A percentile compares a stretch with the other conserved stretches of the same genome.
These are phyloP conservation scores for Enteromius viviparus DNA, from an alignment of 2,797 vertebrate genomes.

Conservation along the genomic window DNA sequence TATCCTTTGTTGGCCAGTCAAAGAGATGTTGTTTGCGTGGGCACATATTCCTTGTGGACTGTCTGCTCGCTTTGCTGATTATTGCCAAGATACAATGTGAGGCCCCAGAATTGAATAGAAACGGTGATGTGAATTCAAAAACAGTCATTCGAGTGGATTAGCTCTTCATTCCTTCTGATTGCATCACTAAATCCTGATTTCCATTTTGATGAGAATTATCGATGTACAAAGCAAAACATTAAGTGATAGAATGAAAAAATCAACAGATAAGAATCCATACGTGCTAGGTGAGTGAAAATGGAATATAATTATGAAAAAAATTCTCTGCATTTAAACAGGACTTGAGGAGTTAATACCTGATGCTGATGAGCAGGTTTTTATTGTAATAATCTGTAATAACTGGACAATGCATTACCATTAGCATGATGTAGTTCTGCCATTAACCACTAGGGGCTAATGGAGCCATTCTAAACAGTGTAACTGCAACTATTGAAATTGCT, in stretches of 20 bases:
- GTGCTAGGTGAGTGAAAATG: background rate
- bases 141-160: conserved; percentile 54
- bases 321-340: conserved; percentile 1
- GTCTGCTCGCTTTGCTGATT: conserved; percentile 18
- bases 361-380: background rate
- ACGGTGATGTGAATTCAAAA: conserved; percentile 33
- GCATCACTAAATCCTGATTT: conserved; percentile 54
- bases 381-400: background rate
- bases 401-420: background rate
- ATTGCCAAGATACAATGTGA: conserved; percentile 45
- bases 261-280: conserved; percentile 7
- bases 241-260: conserved; percentile 29
- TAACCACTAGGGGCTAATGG: background rate
- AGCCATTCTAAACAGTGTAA: background rate
- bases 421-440: background rate
- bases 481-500: background rate
- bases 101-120: conserved; percentile 30
- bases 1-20: conserved; percentile 34
- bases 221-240: conserved; percentile 50
- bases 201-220: conserved; percentile 59
- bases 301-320: background rate
- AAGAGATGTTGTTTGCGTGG: conserved; percentile 37
- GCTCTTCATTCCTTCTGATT: conserved; percentile 47
- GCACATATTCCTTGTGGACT: conserved; percentile 42
- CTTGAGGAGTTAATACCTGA: background rate